Base-by-base conservation (phyloP, 2,888 invertebrate species). In the Aphrophora alni region DNA sequence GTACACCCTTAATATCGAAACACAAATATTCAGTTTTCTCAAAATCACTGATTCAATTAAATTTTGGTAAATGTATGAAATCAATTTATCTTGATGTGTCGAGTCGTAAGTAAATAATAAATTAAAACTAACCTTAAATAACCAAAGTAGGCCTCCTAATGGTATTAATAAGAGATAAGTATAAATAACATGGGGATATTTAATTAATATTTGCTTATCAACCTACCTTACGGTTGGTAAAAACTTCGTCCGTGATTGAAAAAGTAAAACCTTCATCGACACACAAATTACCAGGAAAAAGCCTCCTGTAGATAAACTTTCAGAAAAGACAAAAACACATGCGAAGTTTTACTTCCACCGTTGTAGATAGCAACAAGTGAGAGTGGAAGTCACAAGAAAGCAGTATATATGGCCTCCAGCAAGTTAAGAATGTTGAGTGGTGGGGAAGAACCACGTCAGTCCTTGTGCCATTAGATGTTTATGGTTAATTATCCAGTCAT, bases 221-320 rank as follows among this genome's bases (percentile, higher is more conserved):
- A 25, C 79, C 27, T 59, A 82, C 82, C 80, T 77, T 28, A 81
- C 28, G 51, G 79, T 69, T 72, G 81, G 81, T 33, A 82, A 77
- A 75, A 80, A 78, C 75, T 80, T 75, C 33, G 73, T 71, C 33
- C 80, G 59, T 25, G 74, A 27, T 73, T 75, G 75, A 59, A 71
- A 59, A 7, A 75, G 59, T 68, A 80, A 38, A 76, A 38, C 78
- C 80, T 71, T 82, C 82, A 82, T 82, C 74, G 82, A 82, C 82
- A 82, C 82, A 81, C 80, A 78, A 59, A 59, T 59, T 59, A 59
- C 59, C 59, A 59, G 10, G 21, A 2, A 59, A 21, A 7, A 5
- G 21, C 1, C 21, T 59, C 21, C 12, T 21, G 59, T 4, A 2
- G 59, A 59, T 59, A 59, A 59, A 44, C 8, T 59, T 21, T 4